A percentile compares a stretch with the other conserved stretches of the same genome.
phyloP scores from a whole-genome alignment of 2,797 vertebrate species.

The Decapterus maruadsi region DNA sequence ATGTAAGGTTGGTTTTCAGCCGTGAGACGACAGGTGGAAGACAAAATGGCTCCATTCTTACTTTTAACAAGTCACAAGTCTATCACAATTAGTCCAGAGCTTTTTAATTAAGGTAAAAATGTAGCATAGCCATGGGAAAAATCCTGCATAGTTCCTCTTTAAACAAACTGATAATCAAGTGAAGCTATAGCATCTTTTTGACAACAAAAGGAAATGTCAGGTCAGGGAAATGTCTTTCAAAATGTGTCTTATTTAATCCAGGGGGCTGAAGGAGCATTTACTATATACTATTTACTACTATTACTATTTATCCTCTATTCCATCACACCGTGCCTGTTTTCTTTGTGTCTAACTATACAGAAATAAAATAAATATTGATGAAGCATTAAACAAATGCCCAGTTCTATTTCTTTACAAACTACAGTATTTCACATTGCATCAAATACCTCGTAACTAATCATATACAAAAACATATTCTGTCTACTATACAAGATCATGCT shows the following conservation, averaged over 20 bases:
- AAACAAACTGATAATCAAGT: conserved; percentile 29
- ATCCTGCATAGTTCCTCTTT: too few relatives aligned
- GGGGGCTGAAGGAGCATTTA: background rate
- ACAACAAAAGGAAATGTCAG: background rate
- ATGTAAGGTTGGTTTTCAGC: too few relatives aligned
- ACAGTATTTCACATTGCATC: background rate
- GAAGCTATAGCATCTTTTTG: background rate
- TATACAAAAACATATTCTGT: too few relatives aligned
- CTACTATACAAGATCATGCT: too few relatives aligned
- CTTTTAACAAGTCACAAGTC: too few relatives aligned
- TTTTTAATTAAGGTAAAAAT: too few relatives aligned
- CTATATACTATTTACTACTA: too few relatives aligned
- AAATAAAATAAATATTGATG: conserved; percentile 24
- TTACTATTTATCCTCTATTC: conserved; percentile 6
- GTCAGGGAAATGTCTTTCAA: background rate
- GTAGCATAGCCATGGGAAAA: too few relatives aligned
- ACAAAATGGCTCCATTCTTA: too few relatives aligned
- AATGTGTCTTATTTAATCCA: background rate
- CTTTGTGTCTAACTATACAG: background rate
- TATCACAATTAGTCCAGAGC: too few relatives aligned
- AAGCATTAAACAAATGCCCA: conserved; percentile 16
- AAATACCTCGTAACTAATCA: too few relatives aligned
- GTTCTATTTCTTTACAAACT: background rate
- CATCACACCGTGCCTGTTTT: background rate
- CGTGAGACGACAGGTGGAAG: too few relatives aligned